A percentile compares a stretch with the other conserved stretches of the same genome.
These are phyloP conservation scores for Hetaerina americana DNA, from an alignment of 1,140 invertebrate genomes.

Conservation along the genomic window DNA sequence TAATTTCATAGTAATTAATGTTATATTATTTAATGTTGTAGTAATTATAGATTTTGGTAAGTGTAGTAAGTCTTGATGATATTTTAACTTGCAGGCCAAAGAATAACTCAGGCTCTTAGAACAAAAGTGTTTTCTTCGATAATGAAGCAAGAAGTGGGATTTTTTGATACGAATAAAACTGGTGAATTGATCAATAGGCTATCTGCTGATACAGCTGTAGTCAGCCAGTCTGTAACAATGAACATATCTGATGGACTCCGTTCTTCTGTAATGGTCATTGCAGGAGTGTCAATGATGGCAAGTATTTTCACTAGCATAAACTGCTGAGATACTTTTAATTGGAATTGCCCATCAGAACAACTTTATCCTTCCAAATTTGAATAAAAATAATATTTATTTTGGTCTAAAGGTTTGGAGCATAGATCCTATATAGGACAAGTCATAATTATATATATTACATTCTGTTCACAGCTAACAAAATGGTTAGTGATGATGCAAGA, in stretches of 20 bases:
- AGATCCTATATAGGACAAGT: no score
- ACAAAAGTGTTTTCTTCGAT: slow-evolving; percentile 72
- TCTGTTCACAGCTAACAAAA: no score
- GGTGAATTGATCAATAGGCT: slow-evolving; percentile 91
- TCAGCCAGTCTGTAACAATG: slow-evolving; percentile 81
- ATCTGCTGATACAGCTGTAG: slow-evolving; percentile 76
- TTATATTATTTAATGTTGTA: no score
- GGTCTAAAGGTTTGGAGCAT: no score
- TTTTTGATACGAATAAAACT: slow-evolving; percentile 86
- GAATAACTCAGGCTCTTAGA: slow-evolving; percentile 72
- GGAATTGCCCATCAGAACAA: not conserved
- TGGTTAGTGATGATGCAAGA: no score
- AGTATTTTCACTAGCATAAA: no score
- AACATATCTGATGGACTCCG: slow-evolving; percentile 91
- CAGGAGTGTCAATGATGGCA: slow-evolving; percentile 90
- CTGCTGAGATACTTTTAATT: slow-evolving; percentile 4
- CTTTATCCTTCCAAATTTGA: no score
- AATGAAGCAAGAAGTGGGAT: slow-evolving; percentile 78
- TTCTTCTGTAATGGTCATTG: slow-evolving; percentile 67
- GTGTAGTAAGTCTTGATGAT: slow-evolving; percentile 5
- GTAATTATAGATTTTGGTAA: no score
- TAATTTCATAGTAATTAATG: no score
- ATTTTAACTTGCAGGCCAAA: slow-evolving; percentile 46
- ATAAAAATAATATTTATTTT: no score
- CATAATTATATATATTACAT: no score